Conservation (phyloP, 2,797 vertebrate genomes). For the Gambusia yucatana region DNA sequence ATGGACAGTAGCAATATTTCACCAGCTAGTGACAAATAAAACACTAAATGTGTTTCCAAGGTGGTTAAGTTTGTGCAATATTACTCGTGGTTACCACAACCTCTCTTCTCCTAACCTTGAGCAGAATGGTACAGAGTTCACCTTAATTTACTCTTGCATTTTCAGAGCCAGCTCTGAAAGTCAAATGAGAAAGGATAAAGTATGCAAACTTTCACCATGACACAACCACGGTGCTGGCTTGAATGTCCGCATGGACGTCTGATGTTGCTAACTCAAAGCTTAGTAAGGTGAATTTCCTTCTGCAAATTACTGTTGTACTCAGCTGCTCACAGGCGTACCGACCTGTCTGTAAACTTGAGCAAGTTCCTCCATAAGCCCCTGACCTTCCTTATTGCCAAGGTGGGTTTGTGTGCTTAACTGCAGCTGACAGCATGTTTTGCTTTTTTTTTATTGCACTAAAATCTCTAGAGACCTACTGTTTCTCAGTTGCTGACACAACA, state of each 20-base stretch:
- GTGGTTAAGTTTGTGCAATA: not conserved
- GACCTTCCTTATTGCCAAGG: slow-evolving; percentile 42
- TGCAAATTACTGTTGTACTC: slow-evolving; percentile 8
- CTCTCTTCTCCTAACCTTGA: not conserved
- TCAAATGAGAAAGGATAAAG: not conserved
- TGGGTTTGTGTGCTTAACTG: slow-evolving; percentile 38
- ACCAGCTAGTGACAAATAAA: not conserved
- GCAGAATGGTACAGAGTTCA: slow-evolving; percentile 6
- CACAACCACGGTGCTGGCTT: not conserved
- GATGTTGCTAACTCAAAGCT: slow-evolving; percentile 17
- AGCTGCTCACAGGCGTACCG: slow-evolving; percentile 8
- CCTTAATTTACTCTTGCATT: not conserved
- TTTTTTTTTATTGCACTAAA: slow-evolving; percentile 23
- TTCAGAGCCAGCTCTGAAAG: slow-evolving; percentile 3
- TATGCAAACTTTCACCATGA: not conserved
- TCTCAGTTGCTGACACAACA: slow-evolving; percentile 26
- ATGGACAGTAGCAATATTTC: not conserved
- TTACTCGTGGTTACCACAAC: not conserved
- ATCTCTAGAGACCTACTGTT: slow-evolving; percentile 35
- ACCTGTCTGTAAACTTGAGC: slow-evolving; percentile 13
- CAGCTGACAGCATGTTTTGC: slow-evolving; percentile 20
- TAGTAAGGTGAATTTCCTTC: slow-evolving; percentile 13
- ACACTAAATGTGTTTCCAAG: not conserved
- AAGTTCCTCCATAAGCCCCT: slow-evolving; percentile 20
- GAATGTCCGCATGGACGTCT: not conserved